Conservation (phyloP, 2,797 vertebrate genomes). For the Synaphobranchus kaupii region DNA sequence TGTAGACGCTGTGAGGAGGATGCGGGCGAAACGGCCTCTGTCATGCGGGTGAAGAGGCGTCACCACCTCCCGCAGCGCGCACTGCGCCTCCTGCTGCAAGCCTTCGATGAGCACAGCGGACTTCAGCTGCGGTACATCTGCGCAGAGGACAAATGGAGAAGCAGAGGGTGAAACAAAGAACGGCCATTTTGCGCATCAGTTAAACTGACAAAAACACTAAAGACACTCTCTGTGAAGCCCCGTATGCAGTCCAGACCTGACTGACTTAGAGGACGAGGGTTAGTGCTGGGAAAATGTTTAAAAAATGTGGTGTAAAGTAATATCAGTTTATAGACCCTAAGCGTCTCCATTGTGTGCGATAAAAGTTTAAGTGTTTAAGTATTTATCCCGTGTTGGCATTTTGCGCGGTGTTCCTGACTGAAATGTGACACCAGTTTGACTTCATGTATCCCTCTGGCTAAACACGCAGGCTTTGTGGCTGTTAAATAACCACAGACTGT, state of each 20-base stretch:
- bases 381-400: too few relatives aligned
- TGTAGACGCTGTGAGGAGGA: conserved; percentile 78
- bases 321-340: too few relatives aligned
- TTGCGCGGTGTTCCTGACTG: conserved; percentile 14
- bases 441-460: background rate
- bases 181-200: background rate
- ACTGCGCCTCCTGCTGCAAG: conserved; percentile 86
- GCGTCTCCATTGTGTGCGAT: too few relatives aligned
- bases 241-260: too few relatives aligned
- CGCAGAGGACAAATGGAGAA: background rate
- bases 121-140: conserved; percentile 82
- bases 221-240: too few relatives aligned
- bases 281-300: too few relatives aligned
- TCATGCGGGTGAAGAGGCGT: conserved; percentile 71
- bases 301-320: too few relatives aligned
- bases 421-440: background rate
- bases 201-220: background rate
- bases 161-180: background rate
- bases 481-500: background rate
- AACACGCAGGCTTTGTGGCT: conserved; percentile 9
- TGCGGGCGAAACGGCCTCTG: conserved; percentile 74
- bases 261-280: too few relatives aligned
- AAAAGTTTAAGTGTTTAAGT: too few relatives aligned
- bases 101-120: conserved; percentile 75
- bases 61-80: conserved; percentile 80